Base-by-base conservation (phyloP, 2,797 vertebrate species). In the Fistularia commersonii region DNA sequence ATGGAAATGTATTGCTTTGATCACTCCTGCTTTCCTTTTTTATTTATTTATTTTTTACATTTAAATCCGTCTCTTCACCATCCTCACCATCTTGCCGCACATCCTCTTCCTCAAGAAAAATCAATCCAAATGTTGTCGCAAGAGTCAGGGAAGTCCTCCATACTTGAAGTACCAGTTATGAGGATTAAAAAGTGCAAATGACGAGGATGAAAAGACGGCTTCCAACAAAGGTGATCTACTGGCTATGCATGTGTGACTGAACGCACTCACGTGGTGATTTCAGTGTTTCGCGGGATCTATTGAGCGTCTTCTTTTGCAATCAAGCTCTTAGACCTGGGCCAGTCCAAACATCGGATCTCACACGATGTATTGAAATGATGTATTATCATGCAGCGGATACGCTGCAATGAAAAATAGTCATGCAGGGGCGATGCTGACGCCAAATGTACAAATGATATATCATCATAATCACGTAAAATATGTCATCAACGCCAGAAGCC, bases 201-300 rank as follows among this genome's bases (percentile, higher is more conserved):
- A 4, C 23, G 23, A 23, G 23, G 23, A 23, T 23, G 50, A 50
- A 63, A 75, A 69, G 56, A 48, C 51, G 51, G 23, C 43, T 32
- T 51, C 54, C 52, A 64, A 6, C 9, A 41, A 43, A 51, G 61
- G n/a, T 6, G 54, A 48, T 79, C 48, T 54, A 41, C 52, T 36
- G 55, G 44, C 51, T 41, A 49, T 5, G 34, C 57, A 48, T 49
- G 44, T 56, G 5, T 69, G 54, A 56, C 41, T 76, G 52, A 69
- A 56, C 36, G 42, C 35, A 46, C 15, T 13, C 37, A 33, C 8
- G 1, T 48, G 45, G 52, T 34, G 51, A 54, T 60, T 34, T 45
- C 55, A 65, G 45, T 10, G 11, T 3, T 46, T 39, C 52, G 51
- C 44, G 39, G 37, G 38, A 32, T 55, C 60, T 44, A 52, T 44